These are phyloP conservation scores for Cantharis nigra DNA, from an alignment of 2,888 invertebrate genomes.

Conservation along the genomic window DNA sequence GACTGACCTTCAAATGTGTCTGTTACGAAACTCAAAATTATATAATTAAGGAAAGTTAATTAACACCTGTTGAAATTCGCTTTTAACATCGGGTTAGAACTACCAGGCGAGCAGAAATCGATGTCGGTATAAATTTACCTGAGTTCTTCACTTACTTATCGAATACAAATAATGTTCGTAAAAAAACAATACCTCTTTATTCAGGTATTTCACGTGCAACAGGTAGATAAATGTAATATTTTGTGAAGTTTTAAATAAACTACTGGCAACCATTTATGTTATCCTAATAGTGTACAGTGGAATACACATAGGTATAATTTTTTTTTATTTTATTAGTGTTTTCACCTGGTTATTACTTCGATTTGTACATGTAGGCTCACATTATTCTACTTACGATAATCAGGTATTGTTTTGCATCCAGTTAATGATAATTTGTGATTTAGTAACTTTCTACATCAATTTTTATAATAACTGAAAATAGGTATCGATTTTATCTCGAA, in stretches of 20 bases:
- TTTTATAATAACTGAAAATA: neutral
- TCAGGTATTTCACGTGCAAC: constrained; percentile 21
- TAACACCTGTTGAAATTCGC: constrained; percentile 54
- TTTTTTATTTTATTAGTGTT: constrained; percentile 22
- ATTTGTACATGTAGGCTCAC: neutral
- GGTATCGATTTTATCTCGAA: no score
- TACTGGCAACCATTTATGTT: constrained; percentile 36
- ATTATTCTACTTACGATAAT: neutral
- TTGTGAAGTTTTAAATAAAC: constrained; percentile 24
- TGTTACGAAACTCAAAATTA: constrained; percentile 7
- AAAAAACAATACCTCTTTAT: neutral
- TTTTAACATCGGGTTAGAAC: constrained; percentile 49
- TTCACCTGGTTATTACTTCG: neutral
- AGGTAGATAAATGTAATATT: constrained; percentile 33
- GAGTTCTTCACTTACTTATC: neutral
- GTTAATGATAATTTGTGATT: neutral
- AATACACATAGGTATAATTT: constrained; percentile 45
- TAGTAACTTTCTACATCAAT: neutral
- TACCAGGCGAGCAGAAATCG: constrained; percentile 43
- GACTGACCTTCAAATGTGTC: neutral
- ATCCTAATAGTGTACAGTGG: constrained; percentile 42
- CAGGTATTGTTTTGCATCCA: neutral
- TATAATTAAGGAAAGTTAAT: constrained; percentile 38
- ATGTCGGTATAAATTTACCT: constrained; percentile 7
- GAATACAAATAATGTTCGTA: neutral